Evolutionary conservation across 2,888 invertebrate genomes (phyloP).

Genomic region (Pantelozetes paolii): DNA sequence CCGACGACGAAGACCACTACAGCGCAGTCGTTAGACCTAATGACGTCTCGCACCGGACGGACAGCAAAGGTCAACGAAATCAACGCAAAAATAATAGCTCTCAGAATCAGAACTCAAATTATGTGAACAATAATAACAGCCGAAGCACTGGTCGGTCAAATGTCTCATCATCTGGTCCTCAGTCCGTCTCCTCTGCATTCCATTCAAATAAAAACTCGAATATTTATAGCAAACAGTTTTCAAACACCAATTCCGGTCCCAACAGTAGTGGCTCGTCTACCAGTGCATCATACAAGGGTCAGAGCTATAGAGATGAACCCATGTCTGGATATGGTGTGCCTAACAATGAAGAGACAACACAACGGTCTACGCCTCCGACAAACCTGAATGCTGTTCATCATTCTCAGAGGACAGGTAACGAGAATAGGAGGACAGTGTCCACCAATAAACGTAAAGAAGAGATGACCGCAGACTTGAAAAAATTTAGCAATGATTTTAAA

Average conservation of each 20-base stretch:
- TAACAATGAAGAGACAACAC: not conserved
- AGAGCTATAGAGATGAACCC: slow-evolving; percentile 2
- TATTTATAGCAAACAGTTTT: slow-evolving; percentile 22
- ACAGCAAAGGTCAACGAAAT: slow-evolving; percentile 15
- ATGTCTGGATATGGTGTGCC: not conserved
- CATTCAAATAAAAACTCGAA: slow-evolving; percentile 7
- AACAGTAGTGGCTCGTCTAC: not conserved
- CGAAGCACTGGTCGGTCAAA: not conserved
- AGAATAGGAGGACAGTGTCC: not conserved
- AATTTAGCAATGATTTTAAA: slow-evolving; percentile 76
- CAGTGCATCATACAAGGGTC: not conserved
- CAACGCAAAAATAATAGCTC: slow-evolving; percentile 19
- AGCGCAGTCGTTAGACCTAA: slow-evolving; percentile 66
- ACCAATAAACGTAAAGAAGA: slow-evolving; percentile 47
- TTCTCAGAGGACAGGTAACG: not conserved
- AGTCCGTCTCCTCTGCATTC: not conserved
- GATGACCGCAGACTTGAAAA: slow-evolving; percentile 61
- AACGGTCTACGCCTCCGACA: not conserved
- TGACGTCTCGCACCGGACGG: slow-evolving; percentile 21
- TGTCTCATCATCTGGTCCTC: not conserved
- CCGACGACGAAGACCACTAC: slow-evolving; percentile 72
- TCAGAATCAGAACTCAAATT: not conserved
- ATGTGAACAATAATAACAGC: slow-evolving; percentile 42
- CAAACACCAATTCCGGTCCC: not conserved
- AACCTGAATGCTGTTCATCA: too few relatives aligned